Evolutionary conservation across 1,140 invertebrate genomes (phyloP).

Genomic region (Eumaeus atala): DNA sequence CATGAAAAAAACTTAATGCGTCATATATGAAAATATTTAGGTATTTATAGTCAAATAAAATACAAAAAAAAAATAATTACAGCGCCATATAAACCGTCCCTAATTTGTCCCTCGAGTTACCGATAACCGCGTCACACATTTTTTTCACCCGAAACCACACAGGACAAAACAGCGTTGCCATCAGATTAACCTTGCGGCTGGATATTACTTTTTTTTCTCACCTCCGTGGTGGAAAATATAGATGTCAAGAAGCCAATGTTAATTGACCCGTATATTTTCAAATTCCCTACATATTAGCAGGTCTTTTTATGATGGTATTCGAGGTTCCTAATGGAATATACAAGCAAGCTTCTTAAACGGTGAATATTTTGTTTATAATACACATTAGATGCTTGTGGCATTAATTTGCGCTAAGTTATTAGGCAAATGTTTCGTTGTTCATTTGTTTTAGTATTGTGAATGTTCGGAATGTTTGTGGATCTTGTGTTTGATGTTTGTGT

Average conservation of each 20-base stretch:
- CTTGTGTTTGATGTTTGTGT: too few species aligned
- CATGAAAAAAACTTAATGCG: too few species aligned
- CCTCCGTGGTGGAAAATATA: constrained; percentile 53
- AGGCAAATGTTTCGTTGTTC: constrained; percentile 46
- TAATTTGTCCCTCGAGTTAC: constrained; percentile 52
- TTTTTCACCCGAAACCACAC: constrained; percentile 69
- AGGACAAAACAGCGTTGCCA: constrained; percentile 71
- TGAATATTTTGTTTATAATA: constrained; percentile 70
- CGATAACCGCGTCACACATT: constrained; percentile 69
- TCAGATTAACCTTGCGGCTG: constrained; percentile 70
- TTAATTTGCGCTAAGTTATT: constrained; percentile 46
- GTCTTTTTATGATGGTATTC: constrained; percentile 30
- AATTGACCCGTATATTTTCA: constrained; percentile 25
- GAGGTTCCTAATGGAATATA: constrained; percentile 56
- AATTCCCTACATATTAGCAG: constrained; percentile 15
- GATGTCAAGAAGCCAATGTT: constrained; percentile 37
- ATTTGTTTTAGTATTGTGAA: constrained; percentile 24
- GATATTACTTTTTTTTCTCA: constrained; percentile 69
- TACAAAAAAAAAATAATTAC: too few species aligned
- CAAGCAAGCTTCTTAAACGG: constrained; percentile 69
- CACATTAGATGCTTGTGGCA: constrained; percentile 69
- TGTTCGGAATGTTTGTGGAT: neutral
- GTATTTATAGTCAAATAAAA: too few species aligned
- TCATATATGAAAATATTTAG: too few species aligned
- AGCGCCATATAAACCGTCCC: constrained; percentile 37